phyloP scores from a whole-genome alignment of 2,797 vertebrate species.

The Malacoctenus gilli region DNA sequence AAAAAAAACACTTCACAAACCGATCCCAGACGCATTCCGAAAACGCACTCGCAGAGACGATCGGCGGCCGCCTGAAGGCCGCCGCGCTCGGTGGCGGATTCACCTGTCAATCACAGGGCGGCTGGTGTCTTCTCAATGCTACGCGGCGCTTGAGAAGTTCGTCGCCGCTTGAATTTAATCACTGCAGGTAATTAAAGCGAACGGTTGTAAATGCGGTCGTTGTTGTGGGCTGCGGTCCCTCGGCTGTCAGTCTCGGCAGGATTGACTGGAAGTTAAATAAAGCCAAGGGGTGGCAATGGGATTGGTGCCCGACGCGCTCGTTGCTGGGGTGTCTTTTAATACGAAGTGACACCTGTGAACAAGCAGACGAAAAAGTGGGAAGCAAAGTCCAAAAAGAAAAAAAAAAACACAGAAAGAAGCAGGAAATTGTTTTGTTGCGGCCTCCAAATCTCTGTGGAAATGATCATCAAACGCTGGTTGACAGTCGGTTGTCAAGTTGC shows the following conservation, averaged over 20 bases:
- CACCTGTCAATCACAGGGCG: constrained; percentile 31
- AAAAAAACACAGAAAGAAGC: no score
- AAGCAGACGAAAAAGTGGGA: no score
- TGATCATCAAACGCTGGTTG: no score
- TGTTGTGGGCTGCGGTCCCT: constrained; percentile 10
- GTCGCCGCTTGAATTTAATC: constrained; percentile 25
- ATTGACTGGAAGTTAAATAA: constrained; percentile 8
- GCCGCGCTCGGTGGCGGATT: not conserved
- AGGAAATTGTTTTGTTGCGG: no score
- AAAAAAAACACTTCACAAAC: constrained; percentile 4
- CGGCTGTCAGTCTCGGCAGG: constrained; percentile 22
- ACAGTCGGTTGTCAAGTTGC: no score
- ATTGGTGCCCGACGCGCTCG: no score
- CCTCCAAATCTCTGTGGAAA: no score
- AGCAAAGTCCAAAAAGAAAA: no score
- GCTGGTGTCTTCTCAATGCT: constrained; percentile 3
- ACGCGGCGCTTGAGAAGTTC: constrained; percentile 7
- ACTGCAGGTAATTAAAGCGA: constrained; percentile 35
- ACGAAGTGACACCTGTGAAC: no score
- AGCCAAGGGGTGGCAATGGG: constrained; percentile 9
- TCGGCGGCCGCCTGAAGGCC: constrained; percentile 9
- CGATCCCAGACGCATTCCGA: not conserved
- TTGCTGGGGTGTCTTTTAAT: no score
- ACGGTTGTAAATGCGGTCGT: constrained; percentile 9
- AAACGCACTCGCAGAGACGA: not conserved